phyloP scores from a whole-genome alignment of 2,888 invertebrate species.

The Craniophora ligustri region DNA sequence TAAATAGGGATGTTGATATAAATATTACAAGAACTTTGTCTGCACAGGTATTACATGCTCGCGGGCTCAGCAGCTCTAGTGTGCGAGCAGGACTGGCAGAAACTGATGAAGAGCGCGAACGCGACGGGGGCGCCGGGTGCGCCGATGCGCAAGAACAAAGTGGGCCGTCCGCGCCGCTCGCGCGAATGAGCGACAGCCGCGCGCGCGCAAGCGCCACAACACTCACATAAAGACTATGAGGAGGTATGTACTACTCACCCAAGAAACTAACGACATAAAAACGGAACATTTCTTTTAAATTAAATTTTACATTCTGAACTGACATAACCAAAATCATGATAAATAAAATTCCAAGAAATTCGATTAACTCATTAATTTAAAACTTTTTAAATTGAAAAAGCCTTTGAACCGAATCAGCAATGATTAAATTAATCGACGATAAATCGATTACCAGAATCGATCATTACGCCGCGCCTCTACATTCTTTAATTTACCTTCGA shows the following conservation, averaged over 20 bases:
- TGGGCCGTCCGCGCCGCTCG: conserved; percentile 95
- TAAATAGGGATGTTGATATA: too few species aligned
- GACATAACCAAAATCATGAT: background rate
- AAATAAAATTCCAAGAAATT: conserved; percentile 22
- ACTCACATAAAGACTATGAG: conserved; percentile 83
- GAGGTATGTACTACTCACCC: conserved; percentile 68
- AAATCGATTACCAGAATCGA: conserved; percentile 47
- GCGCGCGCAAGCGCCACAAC: conserved; percentile 66
- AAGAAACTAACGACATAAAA: too few species aligned
- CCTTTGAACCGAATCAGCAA: conserved; percentile 32
- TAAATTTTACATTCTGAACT: background rate
- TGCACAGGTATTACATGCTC: conserved; percentile 95
- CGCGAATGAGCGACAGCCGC: conserved; percentile 92
- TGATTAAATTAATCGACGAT: conserved; percentile 42
- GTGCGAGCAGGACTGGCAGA: conserved; percentile 98
- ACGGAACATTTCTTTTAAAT: background rate
- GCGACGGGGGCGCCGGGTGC: conserved; percentile 89
- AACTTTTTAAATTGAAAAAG: conserved; percentile 21
- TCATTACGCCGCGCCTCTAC: conserved; percentile 38
- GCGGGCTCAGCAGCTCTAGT: conserved; percentile 96
- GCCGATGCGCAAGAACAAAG: conserved; percentile 95
- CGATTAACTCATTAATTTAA: conserved; percentile 34
- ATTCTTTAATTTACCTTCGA: conserved; percentile 48
- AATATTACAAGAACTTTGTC: background rate
- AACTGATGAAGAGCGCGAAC: conserved; percentile 94